Percentiles rank a stretch among this genome's conserved stretches.
phyloP scores from a whole-genome alignment of 1,140 invertebrate species.

The Euwallacea fornicatus region DNA sequence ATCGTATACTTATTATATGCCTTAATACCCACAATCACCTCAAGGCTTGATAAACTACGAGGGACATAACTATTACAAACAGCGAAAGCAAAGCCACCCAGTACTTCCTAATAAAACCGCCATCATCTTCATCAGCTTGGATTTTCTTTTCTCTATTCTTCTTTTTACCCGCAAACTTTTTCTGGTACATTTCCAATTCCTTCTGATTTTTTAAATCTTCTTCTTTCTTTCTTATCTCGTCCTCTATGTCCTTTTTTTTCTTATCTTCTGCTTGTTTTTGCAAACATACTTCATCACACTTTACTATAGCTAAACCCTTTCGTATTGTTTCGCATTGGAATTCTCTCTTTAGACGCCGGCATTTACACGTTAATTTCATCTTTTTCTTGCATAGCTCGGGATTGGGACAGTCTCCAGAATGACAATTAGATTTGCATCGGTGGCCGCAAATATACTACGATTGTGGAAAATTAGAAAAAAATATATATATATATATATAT shows the following conservation, averaged over 20 bases:
- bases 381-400: slow-evolving; percentile 75
- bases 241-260: slow-evolving; percentile 57
- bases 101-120: slow-evolving; percentile 53
- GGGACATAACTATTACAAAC: slow-evolving; percentile 24
- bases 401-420: slow-evolving; percentile 71
- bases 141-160: slow-evolving; percentile 57
- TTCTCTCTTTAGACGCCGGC: slow-evolving; percentile 77
- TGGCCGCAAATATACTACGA: slow-evolving; percentile 71
- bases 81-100: slow-evolving; percentile 38
- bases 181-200: slow-evolving; percentile 73
- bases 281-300: slow-evolving; percentile 66
- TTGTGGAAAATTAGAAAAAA: slow-evolving; percentile 29
- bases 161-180: slow-evolving; percentile 66
- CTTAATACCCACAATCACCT: too few species aligned
- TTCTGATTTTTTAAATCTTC: slow-evolving; percentile 67
- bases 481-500: too few species aligned
- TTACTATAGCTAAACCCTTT: slow-evolving; percentile 56
- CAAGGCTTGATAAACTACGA: slow-evolving; percentile 25
- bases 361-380: slow-evolving; percentile 76
- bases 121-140: slow-evolving; percentile 51
- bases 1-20: too few species aligned
- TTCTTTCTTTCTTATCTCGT: slow-evolving; percentile 58
- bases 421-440: slow-evolving; percentile 75
- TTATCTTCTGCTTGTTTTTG: slow-evolving; percentile 59
- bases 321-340: slow-evolving; percentile 68